Base-by-base conservation (phyloP, 2,888 invertebrate species). In the Enchytraeus crypticus region DNA sequence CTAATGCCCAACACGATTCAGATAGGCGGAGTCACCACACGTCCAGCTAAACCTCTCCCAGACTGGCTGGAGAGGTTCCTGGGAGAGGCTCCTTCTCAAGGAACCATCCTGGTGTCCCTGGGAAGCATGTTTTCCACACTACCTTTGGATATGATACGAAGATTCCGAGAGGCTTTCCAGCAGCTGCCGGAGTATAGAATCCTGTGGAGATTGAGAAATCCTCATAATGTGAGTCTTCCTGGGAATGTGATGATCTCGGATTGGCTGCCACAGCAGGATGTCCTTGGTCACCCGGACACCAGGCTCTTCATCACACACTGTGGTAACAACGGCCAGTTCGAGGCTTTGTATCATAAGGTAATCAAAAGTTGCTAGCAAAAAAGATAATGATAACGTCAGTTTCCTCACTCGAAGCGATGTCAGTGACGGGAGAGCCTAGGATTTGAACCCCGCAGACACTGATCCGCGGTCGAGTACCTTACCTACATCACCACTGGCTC, bases 271-370 rank as follows among this genome's bases (percentile, higher is more conserved):
- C 61, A 61, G 46, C 49, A 57, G n/a, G 57, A 61, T 33, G 38
- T 61, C 14, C 53, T 61, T 26, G 46, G 26, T 8, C 49, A 57
- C 26, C 49, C 45, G 21, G n/a, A 33, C 3, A 38, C 29, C 11
- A 57, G 53, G 27, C 57, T 57, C n/a, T 61, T 61, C 34, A 30
- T 61, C 43, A 61, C 61, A 4, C 61, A 61, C 46, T 51, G 51
- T 30, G 61, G 61, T 11, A 61, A 61, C 33, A 61, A 61, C 33
- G 61, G 61, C 23, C 57, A 57, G 14, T 57, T 51, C 33, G 61
- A 61, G 26, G 51, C 57, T 49, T 18, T 61, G 26, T 58, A 57
- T 38, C 57, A 57, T 33, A 32, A 32, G 53, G 53, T 53, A 8
- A 53, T 30, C 27, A 8, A 38, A 38, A n/a, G n/a, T n/a, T n/a